Percentiles rank a stretch among this genome's conserved stretches.
Conservation (phyloP, 1,140 invertebrate genomes). For the Aphelinus atriplicis region DNA sequence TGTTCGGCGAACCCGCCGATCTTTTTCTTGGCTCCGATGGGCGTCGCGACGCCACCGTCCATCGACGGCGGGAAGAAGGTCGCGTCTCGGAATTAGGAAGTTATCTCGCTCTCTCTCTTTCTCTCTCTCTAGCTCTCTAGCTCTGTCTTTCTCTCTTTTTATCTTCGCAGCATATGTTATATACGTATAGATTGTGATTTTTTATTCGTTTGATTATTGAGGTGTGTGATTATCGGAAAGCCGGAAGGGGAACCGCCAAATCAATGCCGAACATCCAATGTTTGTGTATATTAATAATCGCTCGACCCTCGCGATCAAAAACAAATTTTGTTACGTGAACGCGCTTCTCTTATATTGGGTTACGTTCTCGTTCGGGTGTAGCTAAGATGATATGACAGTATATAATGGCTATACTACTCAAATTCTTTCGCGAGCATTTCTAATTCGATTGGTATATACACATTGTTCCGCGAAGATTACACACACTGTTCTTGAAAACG, state of each 20-base stretch:
- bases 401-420: no score
- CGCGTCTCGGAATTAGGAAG: slow-evolving; percentile 39
- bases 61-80: slow-evolving; percentile 15
- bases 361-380: no score
- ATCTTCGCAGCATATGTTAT: not conserved
- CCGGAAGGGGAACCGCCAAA: not conserved
- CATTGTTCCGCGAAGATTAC: no score
- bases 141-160: no score
- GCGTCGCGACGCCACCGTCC: slow-evolving; percentile 1
- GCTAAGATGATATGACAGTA: no score
- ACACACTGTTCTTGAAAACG: no score
- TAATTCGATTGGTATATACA: no score
- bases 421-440: no score
- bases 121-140: not conserved
- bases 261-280: not conserved
- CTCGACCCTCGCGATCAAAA: not conserved
- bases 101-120: slow-evolving; percentile 14
- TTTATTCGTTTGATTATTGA: no score
- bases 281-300: not conserved
- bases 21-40: slow-evolving; percentile 15
- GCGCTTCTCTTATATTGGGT: no score
- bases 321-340: no score
- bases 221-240: not conserved
- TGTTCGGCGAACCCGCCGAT: slow-evolving; percentile 28
- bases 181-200: not conserved